phyloP scores from a whole-genome alignment of 2,888 invertebrate species.

The Nymphalis polychloros region DNA sequence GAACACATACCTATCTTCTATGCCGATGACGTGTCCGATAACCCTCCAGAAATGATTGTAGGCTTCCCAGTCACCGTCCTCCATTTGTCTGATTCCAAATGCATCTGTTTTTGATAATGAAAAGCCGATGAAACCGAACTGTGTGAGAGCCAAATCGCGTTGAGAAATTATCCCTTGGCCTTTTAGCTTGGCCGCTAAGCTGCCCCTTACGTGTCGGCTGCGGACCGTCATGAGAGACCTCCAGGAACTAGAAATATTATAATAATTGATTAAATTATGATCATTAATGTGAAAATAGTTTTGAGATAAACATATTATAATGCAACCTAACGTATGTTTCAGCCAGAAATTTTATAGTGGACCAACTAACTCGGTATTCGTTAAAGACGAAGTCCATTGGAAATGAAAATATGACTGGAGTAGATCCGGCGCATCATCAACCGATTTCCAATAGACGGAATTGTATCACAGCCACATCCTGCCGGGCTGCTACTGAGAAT shows the following conservation, averaged over 20 bases:
- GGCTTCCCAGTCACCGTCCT: constrained; percentile 85
- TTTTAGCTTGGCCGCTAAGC: constrained; percentile 68
- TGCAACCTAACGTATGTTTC: too few relatives aligned
- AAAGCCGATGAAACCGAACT: constrained; percentile 93
- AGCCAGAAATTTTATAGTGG: too few relatives aligned
- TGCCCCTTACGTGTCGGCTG: constrained; percentile 84
- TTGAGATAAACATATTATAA: too few relatives aligned
- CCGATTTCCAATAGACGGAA: too few relatives aligned
- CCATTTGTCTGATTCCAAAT: constrained; percentile 84
- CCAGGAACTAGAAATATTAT: constrained; percentile 80
- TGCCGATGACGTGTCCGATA: constrained; percentile 90
- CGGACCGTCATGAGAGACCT: constrained; percentile 85
- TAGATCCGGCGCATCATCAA: too few relatives aligned
- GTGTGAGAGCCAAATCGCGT: constrained; percentile 91
- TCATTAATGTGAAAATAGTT: not conserved
- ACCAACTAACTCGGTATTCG: too few relatives aligned
- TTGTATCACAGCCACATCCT: too few relatives aligned
- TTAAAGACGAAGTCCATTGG: too few relatives aligned
- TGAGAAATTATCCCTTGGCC: constrained; percentile 85
- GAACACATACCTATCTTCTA: constrained; percentile 85
- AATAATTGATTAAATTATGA: not conserved
- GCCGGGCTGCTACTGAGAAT: too few relatives aligned
- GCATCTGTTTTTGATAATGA: constrained; percentile 83
- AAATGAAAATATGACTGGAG: too few relatives aligned
- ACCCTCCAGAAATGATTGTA: constrained; percentile 93